phyloP scores from a whole-genome alignment of 2,888 invertebrate genomes.

The Omphaloscelis lunosa region DNA sequence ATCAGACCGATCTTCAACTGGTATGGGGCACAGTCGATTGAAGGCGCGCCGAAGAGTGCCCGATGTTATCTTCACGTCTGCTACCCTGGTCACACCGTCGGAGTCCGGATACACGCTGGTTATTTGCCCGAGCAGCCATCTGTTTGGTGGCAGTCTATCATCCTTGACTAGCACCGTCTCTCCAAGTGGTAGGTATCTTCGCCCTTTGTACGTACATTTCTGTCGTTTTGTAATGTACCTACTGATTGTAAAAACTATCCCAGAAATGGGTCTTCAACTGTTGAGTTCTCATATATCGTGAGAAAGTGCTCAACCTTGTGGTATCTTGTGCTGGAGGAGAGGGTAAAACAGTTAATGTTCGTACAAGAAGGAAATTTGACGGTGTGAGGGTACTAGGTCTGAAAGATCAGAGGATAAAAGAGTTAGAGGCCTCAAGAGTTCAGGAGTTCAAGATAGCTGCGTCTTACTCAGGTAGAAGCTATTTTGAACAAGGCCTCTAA shows the following conservation, averaged over 20 bases:
- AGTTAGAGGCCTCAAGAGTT: slow-evolving; percentile 38
- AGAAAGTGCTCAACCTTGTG: slow-evolving; percentile 10
- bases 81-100: slow-evolving; percentile 7
- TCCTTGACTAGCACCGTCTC: slow-evolving; percentile 24
- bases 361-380: slow-evolving; percentile 26
- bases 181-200: slow-evolving; percentile 4
- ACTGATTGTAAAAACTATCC: slow-evolving; percentile 12
- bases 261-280: slow-evolving; percentile 22
- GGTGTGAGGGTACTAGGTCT: slow-evolving; percentile 20
- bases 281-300: slow-evolving; percentile 25
- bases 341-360: slow-evolving; percentile 20
- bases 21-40: slow-evolving; percentile 8
- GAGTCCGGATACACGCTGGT: not conserved
- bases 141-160: no score
- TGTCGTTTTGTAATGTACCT: slow-evolving; percentile 19
- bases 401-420: slow-evolving; percentile 44
- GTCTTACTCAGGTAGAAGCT: no score
- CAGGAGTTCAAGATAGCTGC: slow-evolving; percentile 42
- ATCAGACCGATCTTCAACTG: slow-evolving; percentile 2
- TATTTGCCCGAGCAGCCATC: slow-evolving; percentile 14
- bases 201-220: slow-evolving; percentile 11
- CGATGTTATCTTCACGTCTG: slow-evolving; percentile 4
- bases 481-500: no score
- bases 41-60: slow-evolving; percentile 5
- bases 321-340: slow-evolving; percentile 13